These are phyloP conservation scores for Antechinus stuartii DNA, from an alignment of 2,113 vertebrate genomes.

Conservation along the genomic window DNA sequence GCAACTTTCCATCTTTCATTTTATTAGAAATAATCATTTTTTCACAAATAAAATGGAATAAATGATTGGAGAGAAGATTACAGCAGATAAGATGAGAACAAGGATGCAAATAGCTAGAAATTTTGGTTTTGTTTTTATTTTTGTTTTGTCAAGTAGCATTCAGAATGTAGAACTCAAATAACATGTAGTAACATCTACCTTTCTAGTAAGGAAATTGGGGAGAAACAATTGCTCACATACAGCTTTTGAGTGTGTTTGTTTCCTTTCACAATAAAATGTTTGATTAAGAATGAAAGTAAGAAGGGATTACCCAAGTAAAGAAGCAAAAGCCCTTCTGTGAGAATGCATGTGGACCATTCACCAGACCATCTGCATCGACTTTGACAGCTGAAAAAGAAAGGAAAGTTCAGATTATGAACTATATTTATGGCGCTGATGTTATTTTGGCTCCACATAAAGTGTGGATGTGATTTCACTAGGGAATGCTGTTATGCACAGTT, in stretches of 20 bases:
- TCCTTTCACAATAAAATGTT: constrained; percentile 57
- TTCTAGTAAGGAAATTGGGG: neutral
- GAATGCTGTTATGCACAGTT: constrained; percentile 52
- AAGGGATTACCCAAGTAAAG: constrained; percentile 62
- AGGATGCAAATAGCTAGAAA: neutral
- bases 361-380: constrained; percentile 71
- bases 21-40: neutral
- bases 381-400: constrained; percentile 73
- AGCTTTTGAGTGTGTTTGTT: neutral
- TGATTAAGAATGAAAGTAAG: constrained; percentile 65
- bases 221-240: neutral
- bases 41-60: neutral
- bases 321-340: constrained; percentile 54
- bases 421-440: constrained; percentile 70
- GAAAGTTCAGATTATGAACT: constrained; percentile 68
- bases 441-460: constrained; percentile 67
- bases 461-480: constrained; percentile 19
- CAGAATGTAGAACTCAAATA: neutral
- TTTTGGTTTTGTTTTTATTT: neutral
- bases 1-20: neutral
- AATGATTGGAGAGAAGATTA: neutral
- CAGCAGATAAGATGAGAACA: neutral
- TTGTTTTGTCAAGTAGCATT: neutral
- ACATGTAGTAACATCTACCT: neutral
- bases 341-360: constrained; percentile 65